These are phyloP conservation scores for Coptodon bakossiorum DNA, from an alignment of 2,113 vertebrate species.

Conservation along the genomic window DNA sequence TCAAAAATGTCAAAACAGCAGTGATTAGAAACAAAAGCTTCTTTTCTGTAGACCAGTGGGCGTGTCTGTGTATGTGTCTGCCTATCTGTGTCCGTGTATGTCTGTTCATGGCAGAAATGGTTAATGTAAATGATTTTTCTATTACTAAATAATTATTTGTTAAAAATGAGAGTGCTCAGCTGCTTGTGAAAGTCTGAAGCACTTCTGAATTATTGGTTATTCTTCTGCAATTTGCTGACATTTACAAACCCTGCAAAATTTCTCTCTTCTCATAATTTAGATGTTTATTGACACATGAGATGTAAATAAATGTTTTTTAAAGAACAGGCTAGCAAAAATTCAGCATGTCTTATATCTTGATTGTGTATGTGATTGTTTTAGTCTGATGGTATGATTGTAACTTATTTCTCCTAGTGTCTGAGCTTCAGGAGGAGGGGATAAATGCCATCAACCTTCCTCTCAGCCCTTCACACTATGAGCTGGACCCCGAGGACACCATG, in stretches of 20 bases:
- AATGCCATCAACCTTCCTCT: slow-evolving; percentile 98
- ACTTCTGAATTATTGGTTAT: neutral
- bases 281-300: neutral
- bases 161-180: neutral
- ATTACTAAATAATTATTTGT: neutral
- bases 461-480: slow-evolving; percentile 92
- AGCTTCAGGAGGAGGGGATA: slow-evolving; percentile 98
- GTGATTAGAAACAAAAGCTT: accelerated
- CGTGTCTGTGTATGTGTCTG: neutral
- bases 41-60: accelerated
- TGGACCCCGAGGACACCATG: slow-evolving; percentile 98
- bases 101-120: neutral
- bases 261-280: neutral
- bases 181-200: neutral
- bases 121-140: neutral
- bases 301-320: neutral
- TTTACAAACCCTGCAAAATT: neutral
- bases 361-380: neutral
- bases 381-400: neutral
- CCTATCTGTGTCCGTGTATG: accelerated
- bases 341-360: neutral
- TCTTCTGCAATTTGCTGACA: accelerated
- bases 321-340: neutral
- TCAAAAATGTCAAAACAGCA: neutral
- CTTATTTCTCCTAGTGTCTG: slow-evolving; percentile 79